These are phyloP conservation scores for Chascanopsetta lugubris DNA, from an alignment of 2,113 vertebrate genomes.

Conservation along the genomic window DNA sequence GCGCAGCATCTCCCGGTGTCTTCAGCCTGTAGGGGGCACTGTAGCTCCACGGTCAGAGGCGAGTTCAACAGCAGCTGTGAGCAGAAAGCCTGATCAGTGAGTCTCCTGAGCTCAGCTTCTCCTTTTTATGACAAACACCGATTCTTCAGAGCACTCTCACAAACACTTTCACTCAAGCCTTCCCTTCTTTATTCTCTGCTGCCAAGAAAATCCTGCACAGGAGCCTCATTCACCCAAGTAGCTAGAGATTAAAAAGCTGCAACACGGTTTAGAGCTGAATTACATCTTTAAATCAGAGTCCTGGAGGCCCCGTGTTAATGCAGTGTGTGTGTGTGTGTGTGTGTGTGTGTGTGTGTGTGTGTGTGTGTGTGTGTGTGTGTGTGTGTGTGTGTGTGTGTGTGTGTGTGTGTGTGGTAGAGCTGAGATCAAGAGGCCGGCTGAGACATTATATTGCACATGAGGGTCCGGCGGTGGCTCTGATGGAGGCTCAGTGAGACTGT, in stretches of 20 bases:
- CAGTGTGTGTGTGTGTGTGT: too few species aligned
- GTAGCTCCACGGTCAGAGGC: slow-evolving; percentile 54
- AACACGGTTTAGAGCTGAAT: neutral
- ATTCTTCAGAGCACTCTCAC: neutral
- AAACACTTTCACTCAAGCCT: slow-evolving; percentile 21
- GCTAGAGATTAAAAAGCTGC: neutral
- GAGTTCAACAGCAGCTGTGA: slow-evolving; percentile 44
- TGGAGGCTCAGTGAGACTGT: slow-evolving; percentile 26
- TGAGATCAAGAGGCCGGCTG: neutral
- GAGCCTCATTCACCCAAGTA: too few species aligned
- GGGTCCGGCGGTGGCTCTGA: slow-evolving; percentile 12
- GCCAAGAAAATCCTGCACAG: too few species aligned
- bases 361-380: too few species aligned
- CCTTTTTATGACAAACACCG: slow-evolving; percentile 51
- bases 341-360: too few species aligned
- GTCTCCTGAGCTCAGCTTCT: slow-evolving; percentile 26
- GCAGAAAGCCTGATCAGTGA: slow-evolving; percentile 44
- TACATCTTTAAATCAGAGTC: neutral
- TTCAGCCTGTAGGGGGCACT: slow-evolving; percentile 72
- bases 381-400: too few species aligned
- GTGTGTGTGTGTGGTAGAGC: neutral
- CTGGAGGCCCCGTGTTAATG: neutral
- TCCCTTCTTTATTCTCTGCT: too few species aligned
- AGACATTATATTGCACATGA: slow-evolving; percentile 14
- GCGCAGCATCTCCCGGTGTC: neutral